A percentile compares a stretch with the other conserved stretches of the same genome.
These are phyloP conservation scores for Hydractinia symbiolongicarpus DNA, from an alignment of 30 jellyfish, hydroid and myxozoan species.

Conservation along the genomic window DNA sequence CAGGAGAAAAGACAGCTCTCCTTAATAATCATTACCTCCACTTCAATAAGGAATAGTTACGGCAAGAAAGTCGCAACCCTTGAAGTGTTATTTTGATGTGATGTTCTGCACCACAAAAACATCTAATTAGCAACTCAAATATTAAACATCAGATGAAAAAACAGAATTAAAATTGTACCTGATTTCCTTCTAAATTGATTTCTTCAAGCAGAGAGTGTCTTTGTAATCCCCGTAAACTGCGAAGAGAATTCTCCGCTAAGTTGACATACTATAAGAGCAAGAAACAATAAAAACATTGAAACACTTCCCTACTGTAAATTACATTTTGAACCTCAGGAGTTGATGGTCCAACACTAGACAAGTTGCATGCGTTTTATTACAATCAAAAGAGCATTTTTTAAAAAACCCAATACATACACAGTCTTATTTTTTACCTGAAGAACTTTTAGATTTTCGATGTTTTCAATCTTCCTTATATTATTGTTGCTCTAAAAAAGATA, in stretches of 20 bases:
- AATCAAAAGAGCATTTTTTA: too few species aligned
- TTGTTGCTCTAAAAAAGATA: conserved; percentile 43
- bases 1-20: too few species aligned
- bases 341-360: too few species aligned
- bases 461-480: conserved; percentile 47
- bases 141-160: background rate
- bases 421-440: conserved; percentile 39
- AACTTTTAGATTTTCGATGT: conserved; percentile 27
- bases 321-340: too few species aligned
- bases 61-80: too few species aligned
- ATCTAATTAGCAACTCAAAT: too few species aligned
- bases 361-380: too few species aligned
- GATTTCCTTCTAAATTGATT: conserved; percentile 37
- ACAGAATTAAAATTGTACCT: conserved; percentile 28
- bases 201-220: conserved; percentile 36
- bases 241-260: conserved; percentile 44
- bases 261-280: conserved; percentile 38
- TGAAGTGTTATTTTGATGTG: too few species aligned
- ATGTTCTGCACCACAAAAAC: too few species aligned
- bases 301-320: background rate
- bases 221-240: conserved; percentile 64
- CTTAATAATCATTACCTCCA: too few species aligned
- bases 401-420: too few species aligned
- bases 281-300: background rate
- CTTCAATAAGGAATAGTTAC: too few species aligned